Percentiles rank a stretch among this genome's conserved stretches.
Evolutionary conservation across 2,797 vertebrate species (phyloP).

Genomic region (Delichon dasypus): DNA sequence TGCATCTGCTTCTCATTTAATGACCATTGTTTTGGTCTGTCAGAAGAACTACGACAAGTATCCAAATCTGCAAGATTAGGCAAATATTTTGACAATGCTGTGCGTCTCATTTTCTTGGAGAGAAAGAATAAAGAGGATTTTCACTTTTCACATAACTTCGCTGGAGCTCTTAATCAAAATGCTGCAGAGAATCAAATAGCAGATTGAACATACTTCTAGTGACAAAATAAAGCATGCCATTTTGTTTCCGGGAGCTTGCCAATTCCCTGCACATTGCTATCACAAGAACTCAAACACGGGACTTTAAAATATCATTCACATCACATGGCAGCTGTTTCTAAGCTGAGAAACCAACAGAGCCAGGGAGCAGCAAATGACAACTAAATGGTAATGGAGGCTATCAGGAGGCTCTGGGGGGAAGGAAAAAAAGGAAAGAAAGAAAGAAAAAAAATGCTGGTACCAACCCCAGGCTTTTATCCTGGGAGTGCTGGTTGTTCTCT

Average conservation of each 20-base stretch:
- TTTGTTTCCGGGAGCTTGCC: slow-evolving; percentile 57
- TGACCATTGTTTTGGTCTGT: slow-evolving; percentile 78
- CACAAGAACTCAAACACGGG: slow-evolving; percentile 52
- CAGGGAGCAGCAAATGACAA: slow-evolving; percentile 12
- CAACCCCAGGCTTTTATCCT: background rate
- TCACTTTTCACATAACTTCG: slow-evolving; percentile 60
- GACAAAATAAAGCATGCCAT: slow-evolving; percentile 63
- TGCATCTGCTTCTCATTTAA: slow-evolving; percentile 79
- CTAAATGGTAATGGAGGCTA: background rate
- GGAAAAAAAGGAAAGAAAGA: background rate
- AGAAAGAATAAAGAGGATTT: slow-evolving; percentile 63
- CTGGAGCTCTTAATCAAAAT: slow-evolving; percentile 65
- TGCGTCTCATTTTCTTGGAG: slow-evolving; percentile 53
- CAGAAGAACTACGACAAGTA: slow-evolving; percentile 69
- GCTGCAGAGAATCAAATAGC: slow-evolving; percentile 55
- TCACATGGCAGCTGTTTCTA: slow-evolving; percentile 55
- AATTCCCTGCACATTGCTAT: slow-evolving; percentile 51
- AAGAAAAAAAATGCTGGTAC: background rate
- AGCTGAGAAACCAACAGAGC: slow-evolving; percentile 19
- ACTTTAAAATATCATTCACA: slow-evolving; percentile 56
- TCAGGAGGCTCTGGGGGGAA: background rate
- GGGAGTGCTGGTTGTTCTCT: background rate
- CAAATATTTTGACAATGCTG: slow-evolving; percentile 80
- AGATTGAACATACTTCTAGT: slow-evolving; percentile 57
- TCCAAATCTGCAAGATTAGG: slow-evolving; percentile 76